A percentile compares a stretch with the other conserved stretches of the same genome.
Evolutionary conservation across 2,797 vertebrate genomes (phyloP).

Genomic region (Coccyzus lansbergi): DNA sequence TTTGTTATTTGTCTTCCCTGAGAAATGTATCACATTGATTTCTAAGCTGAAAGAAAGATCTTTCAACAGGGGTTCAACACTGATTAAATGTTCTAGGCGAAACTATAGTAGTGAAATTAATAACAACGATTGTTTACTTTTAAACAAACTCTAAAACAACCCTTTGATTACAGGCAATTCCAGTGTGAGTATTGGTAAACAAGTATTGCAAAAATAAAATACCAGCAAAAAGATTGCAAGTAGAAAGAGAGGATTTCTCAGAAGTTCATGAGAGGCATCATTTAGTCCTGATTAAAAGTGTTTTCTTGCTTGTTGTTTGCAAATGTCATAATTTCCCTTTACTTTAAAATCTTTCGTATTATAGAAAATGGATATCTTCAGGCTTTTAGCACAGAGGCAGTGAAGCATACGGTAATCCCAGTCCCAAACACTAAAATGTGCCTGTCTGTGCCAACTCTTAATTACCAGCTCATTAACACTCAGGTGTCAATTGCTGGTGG

Average conservation of each 20-base stretch:
- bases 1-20: not conserved
- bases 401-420: slow-evolving; percentile 82
- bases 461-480: slow-evolving; percentile 89
- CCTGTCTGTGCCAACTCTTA: slow-evolving; percentile 82
- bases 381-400: slow-evolving; percentile 74
- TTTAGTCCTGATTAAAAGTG: not conserved
- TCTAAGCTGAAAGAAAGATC: not conserved
- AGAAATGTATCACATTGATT: not conserved
- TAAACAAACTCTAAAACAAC: not conserved
- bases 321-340: slow-evolving; percentile 2
- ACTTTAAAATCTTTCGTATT: slow-evolving; percentile 39
- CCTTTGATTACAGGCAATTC: not conserved
- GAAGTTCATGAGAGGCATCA: not conserved
- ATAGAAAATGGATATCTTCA: slow-evolving; percentile 37
- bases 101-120: not conserved
- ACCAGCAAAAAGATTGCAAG: not conserved
- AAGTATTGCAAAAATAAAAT: not conserved
- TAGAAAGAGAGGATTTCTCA: not conserved
- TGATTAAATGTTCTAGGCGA: not conserved
- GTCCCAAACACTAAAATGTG: slow-evolving; percentile 82
- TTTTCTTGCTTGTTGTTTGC: not conserved
- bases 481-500: slow-evolving; percentile 85
- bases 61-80: not conserved
- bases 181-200: not conserved
- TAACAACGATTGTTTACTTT: not conserved